A percentile compares a stretch with the other conserved stretches of the same genome.
Conservation (phyloP, 2,888 invertebrate species). For the Pimpla rufipes region DNA sequence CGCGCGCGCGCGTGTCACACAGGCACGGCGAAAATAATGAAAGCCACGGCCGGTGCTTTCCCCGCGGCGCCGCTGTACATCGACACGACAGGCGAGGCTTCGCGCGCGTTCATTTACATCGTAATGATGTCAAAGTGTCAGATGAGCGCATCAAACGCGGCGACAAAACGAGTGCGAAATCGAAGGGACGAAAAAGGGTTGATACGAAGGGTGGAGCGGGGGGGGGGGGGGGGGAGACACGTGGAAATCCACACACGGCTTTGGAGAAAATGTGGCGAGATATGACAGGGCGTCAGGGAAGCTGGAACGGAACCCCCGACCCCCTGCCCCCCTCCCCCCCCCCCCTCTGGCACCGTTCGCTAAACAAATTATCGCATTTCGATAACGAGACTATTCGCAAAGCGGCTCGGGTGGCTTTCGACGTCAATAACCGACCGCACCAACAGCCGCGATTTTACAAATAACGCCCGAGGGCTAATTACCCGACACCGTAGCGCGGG, state of each 20-base stretch:
- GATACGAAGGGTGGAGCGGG: not conserved
- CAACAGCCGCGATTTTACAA: constrained; percentile 20
- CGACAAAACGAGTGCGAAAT: constrained; percentile 64
- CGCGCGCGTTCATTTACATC: constrained; percentile 76
- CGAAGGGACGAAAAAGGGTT: constrained; percentile 8
- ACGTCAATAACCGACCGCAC: constrained; percentile 27
- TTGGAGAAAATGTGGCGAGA: constrained; percentile 19
- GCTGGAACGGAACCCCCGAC: constrained; percentile 12
- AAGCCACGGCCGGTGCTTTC: not conserved
- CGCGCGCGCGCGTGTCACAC: not conserved
- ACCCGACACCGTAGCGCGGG: not conserved
- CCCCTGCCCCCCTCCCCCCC: not conserved
- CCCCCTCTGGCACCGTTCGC: constrained; percentile 56
- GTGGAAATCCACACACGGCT: constrained; percentile 20
- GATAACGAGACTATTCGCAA: constrained; percentile 77
- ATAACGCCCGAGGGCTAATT: constrained; percentile 14
- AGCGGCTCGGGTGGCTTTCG: constrained; percentile 51
- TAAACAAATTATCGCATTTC: constrained; percentile 80
- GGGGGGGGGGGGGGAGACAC: not conserved
- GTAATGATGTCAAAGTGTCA: constrained; percentile 78
- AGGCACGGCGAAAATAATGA: constrained; percentile 27
- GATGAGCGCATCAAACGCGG: constrained; percentile 73
- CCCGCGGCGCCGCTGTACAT: constrained; percentile 63
- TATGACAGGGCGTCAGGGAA: not conserved
- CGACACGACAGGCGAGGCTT: constrained; percentile 69